A percentile compares a stretch with the other conserved stretches of the same genome.
These are phyloP conservation scores for Aotus griseimembra DNA, from an alignment of 2,797 vertebrate species.

Conservation along the genomic window DNA sequence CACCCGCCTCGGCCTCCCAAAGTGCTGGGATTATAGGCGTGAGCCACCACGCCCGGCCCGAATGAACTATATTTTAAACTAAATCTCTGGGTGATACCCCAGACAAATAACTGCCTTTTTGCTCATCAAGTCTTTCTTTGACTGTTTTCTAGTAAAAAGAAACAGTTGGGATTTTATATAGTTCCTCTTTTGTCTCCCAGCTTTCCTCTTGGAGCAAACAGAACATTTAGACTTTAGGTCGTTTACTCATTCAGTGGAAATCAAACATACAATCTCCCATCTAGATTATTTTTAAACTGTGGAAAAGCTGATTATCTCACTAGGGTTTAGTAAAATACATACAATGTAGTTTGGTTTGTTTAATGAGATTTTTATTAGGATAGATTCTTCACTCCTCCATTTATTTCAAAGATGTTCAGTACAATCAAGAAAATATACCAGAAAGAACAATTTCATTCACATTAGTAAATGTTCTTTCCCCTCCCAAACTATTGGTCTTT, in stretches of 20 bases:
- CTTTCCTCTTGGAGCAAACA: not conserved
- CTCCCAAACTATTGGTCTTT: slow-evolving; percentile 1
- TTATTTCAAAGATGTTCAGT: not conserved
- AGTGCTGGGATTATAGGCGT: too few relatives aligned
- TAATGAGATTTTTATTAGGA: not conserved
- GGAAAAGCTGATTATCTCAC: not conserved
- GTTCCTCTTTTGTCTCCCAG: not conserved
- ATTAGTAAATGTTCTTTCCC: not conserved
- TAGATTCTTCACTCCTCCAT: slow-evolving; percentile 7
- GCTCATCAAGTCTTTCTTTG: not conserved
- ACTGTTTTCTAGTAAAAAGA: slow-evolving; percentile 20
- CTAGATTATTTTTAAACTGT: not conserved
- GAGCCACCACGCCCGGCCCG: too few relatives aligned
- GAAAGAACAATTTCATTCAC: not conserved
- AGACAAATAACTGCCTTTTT: not conserved
- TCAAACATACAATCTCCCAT: not conserved
- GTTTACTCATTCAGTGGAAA: slow-evolving; percentile 6
- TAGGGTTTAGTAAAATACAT: not conserved
- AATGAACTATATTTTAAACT: slow-evolving; percentile 26
- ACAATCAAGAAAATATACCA: not conserved
- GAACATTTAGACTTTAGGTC: not conserved
- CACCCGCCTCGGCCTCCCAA: too few relatives aligned
- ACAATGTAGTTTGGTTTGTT: not conserved
- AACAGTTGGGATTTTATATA: not conserved
- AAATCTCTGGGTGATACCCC: not conserved